Evolutionary conservation across 2,888 invertebrate genomes (phyloP), one percentile per base, ranked within the genome.

Genomic region (Dryomyza anilis): DNA sequence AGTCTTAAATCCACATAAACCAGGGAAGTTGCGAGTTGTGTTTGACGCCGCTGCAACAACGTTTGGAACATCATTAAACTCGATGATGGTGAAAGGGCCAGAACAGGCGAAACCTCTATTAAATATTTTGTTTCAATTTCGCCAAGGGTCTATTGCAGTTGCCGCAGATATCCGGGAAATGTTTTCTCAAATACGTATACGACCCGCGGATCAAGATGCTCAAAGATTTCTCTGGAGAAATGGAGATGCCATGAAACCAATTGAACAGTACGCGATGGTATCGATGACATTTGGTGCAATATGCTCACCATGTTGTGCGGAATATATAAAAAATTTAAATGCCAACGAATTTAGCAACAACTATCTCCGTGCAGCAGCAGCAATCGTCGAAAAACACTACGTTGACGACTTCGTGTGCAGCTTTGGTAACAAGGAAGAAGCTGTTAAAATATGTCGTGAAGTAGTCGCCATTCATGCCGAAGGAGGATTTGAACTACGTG

Each of bases 221-320:
- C 65, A 59, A 48, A n/a, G 67, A n/a, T 67, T 67, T 64, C 16
- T 65, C 5, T 79, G 74, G 74, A 46, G 74, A 57, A 29, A 65
- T 71, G 46, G 46, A 19, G 21, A 7, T 21, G n/a, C 16, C 8
- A 21, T 8, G 8, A 10, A 46, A 19, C 46, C 71, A 1, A 59
- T 64, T 27, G 64, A 64, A 29, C 63, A 65, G 4, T 73, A 65
- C 45, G 48, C 63, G 30, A 71, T 71, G 71, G 36, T 60, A 1
- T 67, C 69, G 8, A 69, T 72, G 69, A 72, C 65, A 8, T 72
- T 73, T 59, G 71, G 71, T 10, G 73, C 72, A 2, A 63, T 66
- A 8, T 71, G 70, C 52, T 71, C 70, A 3, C 70, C 70, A 21
- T 62, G 68, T 21, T 65, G 61, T 59, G 71, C 71, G 3, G 71